Base-by-base conservation (phyloP, 2,113 vertebrate species). In the Periophthalmodon schlosseri region DNA sequence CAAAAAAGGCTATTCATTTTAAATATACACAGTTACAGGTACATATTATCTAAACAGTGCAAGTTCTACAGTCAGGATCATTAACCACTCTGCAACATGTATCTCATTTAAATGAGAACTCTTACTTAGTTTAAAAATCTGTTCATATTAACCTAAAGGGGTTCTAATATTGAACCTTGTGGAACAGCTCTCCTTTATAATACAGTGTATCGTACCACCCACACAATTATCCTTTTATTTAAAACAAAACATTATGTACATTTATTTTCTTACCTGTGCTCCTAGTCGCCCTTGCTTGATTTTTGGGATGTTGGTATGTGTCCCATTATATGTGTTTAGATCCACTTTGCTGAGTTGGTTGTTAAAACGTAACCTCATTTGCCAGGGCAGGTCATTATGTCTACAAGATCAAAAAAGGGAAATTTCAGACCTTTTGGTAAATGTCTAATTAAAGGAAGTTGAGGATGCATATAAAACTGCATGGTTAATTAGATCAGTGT, bases 311-410 rank as follows among this genome's bases (percentile, higher is more conserved):
- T 96, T 98, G 88, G 97, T 99, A 91, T 99, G 96, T 2, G 97
- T 99, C 34, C 0, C 44, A 0, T 58, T 1, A 23, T 98, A 91
- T 0, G n/a, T 76, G 6, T 68, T 34, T 33, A 99, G 93, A 89
- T 96, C 89, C 73, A 95, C 95, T 0, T 3, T 16, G 52, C 8
- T 75, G 14, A 99, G 91, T 83, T 91, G 88, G 67, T 97, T 98
- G 87, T 98, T 95, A 89, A 95, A 98, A 47, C 1, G 66, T 0
- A 0, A 5, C 64, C 94, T 94, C 77, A 99, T 74, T 83, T 96
- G 95, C 96, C 96, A 99, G 16, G 97, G 96, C 15, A 99, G 90
- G 79, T 99, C 96, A 0, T 99, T 99, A 89, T 99, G 97, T 69
- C 97, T 99, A 84, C 20, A 49, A 63, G 8, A 74, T 20, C 0